Evolutionary conservation across 2,797 vertebrate species (phyloP).

Genomic region (Acanthopagrus latus): DNA sequence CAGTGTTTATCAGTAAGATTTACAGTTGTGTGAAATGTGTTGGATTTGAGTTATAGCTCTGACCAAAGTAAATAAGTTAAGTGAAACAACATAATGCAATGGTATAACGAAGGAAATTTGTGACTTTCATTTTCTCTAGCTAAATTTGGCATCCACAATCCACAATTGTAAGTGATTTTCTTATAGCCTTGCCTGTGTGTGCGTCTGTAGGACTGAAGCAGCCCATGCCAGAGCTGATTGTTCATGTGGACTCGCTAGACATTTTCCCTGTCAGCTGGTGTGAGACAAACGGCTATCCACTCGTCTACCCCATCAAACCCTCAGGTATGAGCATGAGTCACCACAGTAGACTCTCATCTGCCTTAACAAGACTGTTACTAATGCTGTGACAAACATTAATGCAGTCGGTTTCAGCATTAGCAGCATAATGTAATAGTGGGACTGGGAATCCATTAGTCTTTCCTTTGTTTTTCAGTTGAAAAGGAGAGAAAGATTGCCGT

Average conservation of each 20-base stretch:
- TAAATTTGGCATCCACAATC: neutral
- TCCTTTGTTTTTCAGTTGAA: conserved; percentile 86
- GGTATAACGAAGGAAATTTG: neutral
- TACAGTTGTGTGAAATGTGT: neutral
- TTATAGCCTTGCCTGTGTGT: neutral
- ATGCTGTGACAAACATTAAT: conserved; percentile 18
- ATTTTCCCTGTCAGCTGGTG: conserved; percentile 99
- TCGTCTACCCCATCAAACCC: conserved; percentile 92
- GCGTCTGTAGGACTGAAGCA: conserved; percentile 90
- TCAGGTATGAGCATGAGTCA: conserved; percentile 83
- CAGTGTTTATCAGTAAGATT: neutral
- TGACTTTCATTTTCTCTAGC: neutral
- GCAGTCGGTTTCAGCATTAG: neutral
- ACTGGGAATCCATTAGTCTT: neutral
- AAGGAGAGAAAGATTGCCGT: conserved; percentile 95
- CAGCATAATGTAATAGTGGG: neutral
- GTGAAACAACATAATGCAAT: neutral
- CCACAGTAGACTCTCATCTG: neutral
- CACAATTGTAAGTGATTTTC: neutral
- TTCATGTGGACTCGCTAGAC: conserved; percentile 95
- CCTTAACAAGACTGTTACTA: conserved; percentile 9
- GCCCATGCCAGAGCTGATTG: conserved; percentile 92
- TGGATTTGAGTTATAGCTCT: neutral
- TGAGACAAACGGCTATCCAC: conserved; percentile 96
- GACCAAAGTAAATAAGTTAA: neutral